Evolutionary conservation across 2,888 invertebrate genomes (phyloP), one percentile per base, ranked within the genome.

Genomic region (Sisyra terminalis): DNA sequence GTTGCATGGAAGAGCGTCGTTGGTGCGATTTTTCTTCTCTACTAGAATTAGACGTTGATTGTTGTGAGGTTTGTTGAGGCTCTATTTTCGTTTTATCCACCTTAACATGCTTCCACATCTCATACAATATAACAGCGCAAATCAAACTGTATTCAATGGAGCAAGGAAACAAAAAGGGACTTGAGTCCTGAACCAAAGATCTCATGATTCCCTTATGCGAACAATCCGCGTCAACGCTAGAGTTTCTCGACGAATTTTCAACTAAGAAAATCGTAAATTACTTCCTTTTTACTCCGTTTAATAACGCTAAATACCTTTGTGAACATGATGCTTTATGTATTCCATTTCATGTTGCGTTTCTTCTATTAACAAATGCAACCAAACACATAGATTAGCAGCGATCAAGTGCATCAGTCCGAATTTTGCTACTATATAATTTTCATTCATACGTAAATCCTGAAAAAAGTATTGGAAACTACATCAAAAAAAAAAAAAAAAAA

Each of bases 391-490:
- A 63, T 93, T 93, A 13, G 89, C 87, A 1, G 89, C 92, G 40
- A 93, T 76, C 78, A 89, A 78, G 57, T 94, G 93, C 90, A 93
- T 92, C 34, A 92, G 71, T 6, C 93, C 93, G 51, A 93, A 86
- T 50, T 88, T 71, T 14, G 88, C 83, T 40, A 87, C 69, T 37
- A 78, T 70, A 55, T 77, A 76, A 54, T 76, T 75, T 37, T 68
- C 66, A 14, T 75, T 73, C 51, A 79, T 69, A 48, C 73, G 71
- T 53, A 78, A 64, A 56, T 73, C 70, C 61, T 64, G 46, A 15
- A 52, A n/a, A n/a, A n/a, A n/a, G n/a, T n/a, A n/a, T n/a, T 31
- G 31, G 5, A 31, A 31, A 31, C 13, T 10, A 31, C 5, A 31
- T n/a, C n/a, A n/a, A n/a, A n/a, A n/a, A n/a, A n/a, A n/a, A n/a